Conservation (phyloP, 2,888 invertebrate genomes). For the Plagodis pulveraria region DNA sequence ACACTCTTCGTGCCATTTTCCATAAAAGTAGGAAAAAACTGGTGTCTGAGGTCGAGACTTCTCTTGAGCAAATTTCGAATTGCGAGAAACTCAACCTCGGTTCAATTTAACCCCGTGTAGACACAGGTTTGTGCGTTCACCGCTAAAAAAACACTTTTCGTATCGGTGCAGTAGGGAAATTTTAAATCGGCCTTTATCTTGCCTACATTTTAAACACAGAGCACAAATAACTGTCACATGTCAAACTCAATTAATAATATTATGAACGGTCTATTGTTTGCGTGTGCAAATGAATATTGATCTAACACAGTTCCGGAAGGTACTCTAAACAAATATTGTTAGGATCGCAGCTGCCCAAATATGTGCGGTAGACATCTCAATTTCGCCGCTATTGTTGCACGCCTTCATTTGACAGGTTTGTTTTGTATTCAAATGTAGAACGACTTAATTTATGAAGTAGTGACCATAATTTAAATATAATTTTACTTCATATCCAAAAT, state of each 20-base stretch:
- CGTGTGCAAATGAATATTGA: conserved; percentile 31
- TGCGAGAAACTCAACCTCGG: too few relatives aligned
- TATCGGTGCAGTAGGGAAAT: too few relatives aligned
- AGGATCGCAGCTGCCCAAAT: conserved; percentile 48
- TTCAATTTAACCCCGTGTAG: too few relatives aligned
- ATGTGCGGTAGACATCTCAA: conserved; percentile 44
- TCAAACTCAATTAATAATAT: conserved; percentile 27
- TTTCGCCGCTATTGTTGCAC: conserved; percentile 36
- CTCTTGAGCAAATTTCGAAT: too few relatives aligned
- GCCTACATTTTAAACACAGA: not conserved
- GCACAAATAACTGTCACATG: conserved; percentile 12
- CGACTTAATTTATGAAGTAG: conserved; percentile 8
- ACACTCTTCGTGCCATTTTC: too few relatives aligned
- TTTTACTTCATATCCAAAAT: too few relatives aligned
- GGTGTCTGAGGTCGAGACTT: too few relatives aligned
- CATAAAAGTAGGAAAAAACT: too few relatives aligned
- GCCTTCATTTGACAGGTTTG: conserved; percentile 31
- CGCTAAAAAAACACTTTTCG: too few relatives aligned
- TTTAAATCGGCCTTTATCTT: too few relatives aligned
- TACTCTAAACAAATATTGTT: conserved; percentile 29
- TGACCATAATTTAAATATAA: conserved; percentile 1
- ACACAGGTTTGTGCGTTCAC: too few relatives aligned
- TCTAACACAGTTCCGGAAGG: conserved; percentile 31
- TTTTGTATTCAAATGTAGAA: conserved; percentile 28
- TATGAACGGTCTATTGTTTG: conserved; percentile 19